Evolutionary conservation across 2,113 vertebrate species (phyloP).

Genomic region (Dasyurus viverrinus): DNA sequence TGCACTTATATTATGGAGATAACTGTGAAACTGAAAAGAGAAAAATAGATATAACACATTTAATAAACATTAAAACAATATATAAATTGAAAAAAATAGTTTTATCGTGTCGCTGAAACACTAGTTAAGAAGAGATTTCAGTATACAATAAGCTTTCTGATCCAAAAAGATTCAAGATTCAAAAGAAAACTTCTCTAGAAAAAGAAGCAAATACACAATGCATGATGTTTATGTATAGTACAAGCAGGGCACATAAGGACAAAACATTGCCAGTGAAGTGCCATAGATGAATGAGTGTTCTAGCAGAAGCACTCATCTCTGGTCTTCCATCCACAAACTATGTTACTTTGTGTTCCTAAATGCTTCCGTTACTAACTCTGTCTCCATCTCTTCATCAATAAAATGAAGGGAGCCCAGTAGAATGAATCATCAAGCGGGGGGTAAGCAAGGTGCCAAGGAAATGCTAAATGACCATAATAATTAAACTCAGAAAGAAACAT

Average conservation of each 20-base stretch:
- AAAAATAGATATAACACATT: neutral
- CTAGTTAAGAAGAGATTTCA: neutral
- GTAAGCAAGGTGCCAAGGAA: constrained; percentile 8
- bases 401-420: constrained; percentile 11
- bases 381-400: neutral
- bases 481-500: constrained; percentile 39
- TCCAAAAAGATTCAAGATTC: neutral
- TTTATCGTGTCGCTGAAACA: neutral
- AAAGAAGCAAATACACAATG: neutral
- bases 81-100: neutral
- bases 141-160: neutral
- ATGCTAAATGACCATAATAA: constrained; percentile 28
- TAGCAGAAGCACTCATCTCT: neutral
- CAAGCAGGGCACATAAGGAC: neutral
- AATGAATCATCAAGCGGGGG: constrained; percentile 19
- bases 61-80: neutral
- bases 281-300: neutral
- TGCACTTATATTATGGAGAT: neutral
- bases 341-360: neutral
- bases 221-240: neutral
- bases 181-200: neutral
- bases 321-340: neutral
- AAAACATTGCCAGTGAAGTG: neutral
- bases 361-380: neutral
- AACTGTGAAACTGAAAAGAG: neutral